Conservation (phyloP, 2,113 vertebrate species). For the Peromyscus polionotus region DNA sequence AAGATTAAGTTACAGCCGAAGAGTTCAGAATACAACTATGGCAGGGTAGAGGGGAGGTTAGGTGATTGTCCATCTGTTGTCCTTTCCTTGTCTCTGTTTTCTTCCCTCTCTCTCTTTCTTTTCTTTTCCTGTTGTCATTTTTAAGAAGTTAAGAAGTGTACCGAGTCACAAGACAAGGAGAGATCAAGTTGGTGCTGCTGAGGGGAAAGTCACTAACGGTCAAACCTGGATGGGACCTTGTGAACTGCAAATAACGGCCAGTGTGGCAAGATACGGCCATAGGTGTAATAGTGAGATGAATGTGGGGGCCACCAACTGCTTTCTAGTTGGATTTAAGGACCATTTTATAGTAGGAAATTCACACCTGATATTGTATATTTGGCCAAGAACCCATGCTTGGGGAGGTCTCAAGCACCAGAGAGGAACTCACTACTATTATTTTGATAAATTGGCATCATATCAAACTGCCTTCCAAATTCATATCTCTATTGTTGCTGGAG, state of each 20-base stretch:
- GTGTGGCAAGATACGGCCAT: not conserved
- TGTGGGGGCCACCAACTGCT: not conserved
- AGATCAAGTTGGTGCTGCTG: not conserved
- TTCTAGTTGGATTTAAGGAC: not conserved
- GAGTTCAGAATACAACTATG: not conserved
- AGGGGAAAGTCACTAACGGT: not conserved
- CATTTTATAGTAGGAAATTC: not conserved
- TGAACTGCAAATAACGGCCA: not conserved
- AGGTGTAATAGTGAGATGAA: not conserved
- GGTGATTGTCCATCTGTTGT: not conserved
- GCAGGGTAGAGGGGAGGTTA: not conserved
- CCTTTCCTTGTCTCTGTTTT: not conserved
- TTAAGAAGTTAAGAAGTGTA: not conserved
- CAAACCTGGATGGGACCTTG: not conserved
- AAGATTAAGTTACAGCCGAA: not conserved
- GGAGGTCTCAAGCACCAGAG: not conserved
- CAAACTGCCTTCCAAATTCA: not conserved
- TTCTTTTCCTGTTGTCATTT: not conserved
- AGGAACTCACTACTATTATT: not conserved
- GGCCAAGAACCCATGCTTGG: not conserved
- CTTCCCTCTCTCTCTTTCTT: not conserved
- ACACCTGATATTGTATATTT: not conserved
- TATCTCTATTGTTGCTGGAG: too few species aligned
- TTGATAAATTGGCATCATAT: not conserved
- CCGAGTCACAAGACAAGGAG: not conserved